phyloP scores from a whole-genome alignment of 1,140 invertebrate genomes.

The Drosophila parvula region DNA sequence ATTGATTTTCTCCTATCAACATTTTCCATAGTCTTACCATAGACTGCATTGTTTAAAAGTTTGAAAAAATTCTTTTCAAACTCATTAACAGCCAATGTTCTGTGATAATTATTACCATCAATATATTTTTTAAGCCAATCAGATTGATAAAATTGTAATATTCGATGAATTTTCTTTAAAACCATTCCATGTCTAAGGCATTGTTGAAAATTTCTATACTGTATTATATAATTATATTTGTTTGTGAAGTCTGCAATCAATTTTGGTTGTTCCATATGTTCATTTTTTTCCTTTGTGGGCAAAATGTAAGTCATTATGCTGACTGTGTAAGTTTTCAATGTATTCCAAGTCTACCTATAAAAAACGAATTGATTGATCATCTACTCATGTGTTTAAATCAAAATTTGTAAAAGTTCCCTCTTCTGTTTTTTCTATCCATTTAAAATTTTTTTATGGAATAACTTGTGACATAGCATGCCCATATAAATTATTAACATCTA shows the following conservation, averaged over 20 bases:
- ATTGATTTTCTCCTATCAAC: slow-evolving; percentile 84
- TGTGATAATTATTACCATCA: slow-evolving; percentile 82
- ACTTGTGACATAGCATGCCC: too few species aligned
- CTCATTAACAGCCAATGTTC: slow-evolving; percentile 78
- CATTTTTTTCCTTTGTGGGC: too few species aligned
- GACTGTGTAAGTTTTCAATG: slow-evolving; percentile 84
- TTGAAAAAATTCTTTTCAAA: slow-evolving; percentile 86
- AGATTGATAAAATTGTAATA: slow-evolving; percentile 85
- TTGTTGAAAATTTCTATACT: slow-evolving; percentile 85
- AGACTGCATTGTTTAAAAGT: slow-evolving; percentile 85
- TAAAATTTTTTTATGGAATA: too few species aligned
- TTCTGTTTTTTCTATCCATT: slow-evolving; percentile 86
- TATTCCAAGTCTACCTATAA: slow-evolving; percentile 85
- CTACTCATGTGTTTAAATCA: slow-evolving; percentile 23
- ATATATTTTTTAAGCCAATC: slow-evolving; percentile 85
- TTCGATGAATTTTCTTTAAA: slow-evolving; percentile 85
- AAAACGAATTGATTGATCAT: slow-evolving; percentile 84
- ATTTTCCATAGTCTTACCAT: too few species aligned
- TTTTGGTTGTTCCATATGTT: slow-evolving; percentile 67
- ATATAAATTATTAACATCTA: too few species aligned
- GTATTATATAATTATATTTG: slow-evolving; percentile 85
- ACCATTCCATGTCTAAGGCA: slow-evolving; percentile 84
- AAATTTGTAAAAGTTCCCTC: slow-evolving; percentile 79
- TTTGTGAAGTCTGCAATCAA: slow-evolving; percentile 81
- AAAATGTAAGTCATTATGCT: slow-evolving; percentile 85